Base-by-base conservation (phyloP, 2,113 vertebrate species). In the Tinamus guttatus region DNA sequence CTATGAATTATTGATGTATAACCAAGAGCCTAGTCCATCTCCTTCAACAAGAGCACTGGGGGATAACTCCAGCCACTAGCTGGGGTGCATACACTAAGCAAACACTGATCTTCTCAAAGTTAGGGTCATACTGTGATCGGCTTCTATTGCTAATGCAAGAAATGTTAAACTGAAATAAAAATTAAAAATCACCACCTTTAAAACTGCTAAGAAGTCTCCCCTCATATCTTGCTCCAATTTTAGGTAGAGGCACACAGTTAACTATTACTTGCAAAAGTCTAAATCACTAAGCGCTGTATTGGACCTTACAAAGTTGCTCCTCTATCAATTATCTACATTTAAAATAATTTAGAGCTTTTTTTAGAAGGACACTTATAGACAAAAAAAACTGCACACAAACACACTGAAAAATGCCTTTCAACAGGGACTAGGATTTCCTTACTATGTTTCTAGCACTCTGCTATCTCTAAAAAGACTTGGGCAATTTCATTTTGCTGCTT, bases 101-200 rank as follows among this genome's bases (percentile, higher is more conserved):
- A 34, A 27, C 80, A 17, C 3, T 6, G 1, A 27, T 7, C 62
- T 2, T 1, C 43, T 69, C 60, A 60, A n/a, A 75, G 64, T 1
- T 1, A 18, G 1, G 20, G 36, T 12, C 45, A 40, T 7, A 1
- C 32, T 43, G 45, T 2, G 1, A 81, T 7, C 9, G 0, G 51
- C 7, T 56, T 34, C 56, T 17, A 30, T 10, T 5, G 58, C 47
- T 9, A 13, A 27, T 0, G 4, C 20, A 52, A 45, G 28, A 56
- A 43, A 22, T 7, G 28, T 9, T 32, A 85, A 73, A 32, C 5
- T 5, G 43, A 40, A 63, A 73, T 89, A 76, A 32, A 60, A 63
- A 49, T 63, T 54, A 9, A 34, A 81, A 79, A 6, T 13, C 0
- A 12, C 54, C 41, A 28, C n/a, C 65, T 76, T 40, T 47, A 56